phyloP scores from a whole-genome alignment of 2,888 invertebrate species.

The Rhagonycha fulva region DNA sequence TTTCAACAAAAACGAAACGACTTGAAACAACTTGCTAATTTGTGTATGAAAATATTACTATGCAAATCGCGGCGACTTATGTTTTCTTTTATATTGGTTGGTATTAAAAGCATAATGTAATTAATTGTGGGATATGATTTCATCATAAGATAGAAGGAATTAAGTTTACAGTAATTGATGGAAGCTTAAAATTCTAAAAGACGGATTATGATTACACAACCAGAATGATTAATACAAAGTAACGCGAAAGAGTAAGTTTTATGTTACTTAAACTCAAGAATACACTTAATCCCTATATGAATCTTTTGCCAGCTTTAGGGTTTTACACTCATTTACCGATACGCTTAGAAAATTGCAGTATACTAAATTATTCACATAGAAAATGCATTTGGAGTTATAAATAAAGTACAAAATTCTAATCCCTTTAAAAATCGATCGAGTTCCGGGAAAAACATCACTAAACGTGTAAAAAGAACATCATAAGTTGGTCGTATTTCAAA shows the following conservation, averaged over 20 bases:
- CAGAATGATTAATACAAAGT: background rate
- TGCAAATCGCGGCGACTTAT: background rate
- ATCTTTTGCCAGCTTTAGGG: background rate
- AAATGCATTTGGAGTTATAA: background rate
- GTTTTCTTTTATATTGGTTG: too few relatives aligned
- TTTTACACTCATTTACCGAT: background rate
- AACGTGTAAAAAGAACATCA: too few relatives aligned
- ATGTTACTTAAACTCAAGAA: background rate
- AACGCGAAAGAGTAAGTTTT: background rate
- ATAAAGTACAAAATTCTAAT: background rate
- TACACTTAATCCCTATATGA: background rate
- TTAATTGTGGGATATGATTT: background rate
- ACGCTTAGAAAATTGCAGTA: background rate
- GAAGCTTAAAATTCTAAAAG: background rate
- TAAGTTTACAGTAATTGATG: background rate
- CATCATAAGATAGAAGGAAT: background rate
- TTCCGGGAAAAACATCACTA: background rate
- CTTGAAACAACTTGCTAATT: background rate
- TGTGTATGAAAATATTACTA: background rate
- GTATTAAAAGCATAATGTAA: background rate
- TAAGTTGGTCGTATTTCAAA: too few relatives aligned
- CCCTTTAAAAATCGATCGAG: background rate
- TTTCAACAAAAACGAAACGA: background rate
- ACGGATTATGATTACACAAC: background rate
- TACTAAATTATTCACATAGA: background rate